A percentile compares a stretch with the other conserved stretches of the same genome.
Evolutionary conservation across 2,888 invertebrate genomes (phyloP).

Genomic region (Mesochorus sp.): DNA sequence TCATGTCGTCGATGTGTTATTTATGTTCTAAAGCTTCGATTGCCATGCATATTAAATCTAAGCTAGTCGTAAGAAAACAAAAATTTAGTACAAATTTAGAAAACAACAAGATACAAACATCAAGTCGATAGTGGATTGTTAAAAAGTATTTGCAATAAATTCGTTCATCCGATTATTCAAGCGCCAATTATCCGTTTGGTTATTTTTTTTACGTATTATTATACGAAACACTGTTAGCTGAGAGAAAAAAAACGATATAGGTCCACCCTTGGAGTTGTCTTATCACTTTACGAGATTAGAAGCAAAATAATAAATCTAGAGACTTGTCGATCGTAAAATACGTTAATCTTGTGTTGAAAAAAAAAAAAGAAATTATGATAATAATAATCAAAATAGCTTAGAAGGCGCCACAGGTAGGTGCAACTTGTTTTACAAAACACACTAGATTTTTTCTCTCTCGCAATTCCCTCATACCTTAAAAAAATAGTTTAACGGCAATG

Average conservation of each 20-base stretch:
- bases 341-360: conserved; percentile 50
- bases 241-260: conserved; percentile 41
- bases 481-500: conserved; percentile 74
- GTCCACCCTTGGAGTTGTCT: conserved; percentile 80
- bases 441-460: conserved; percentile 66
- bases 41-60: conserved; percentile 39
- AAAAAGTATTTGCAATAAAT: conserved; percentile 61
- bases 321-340: conserved; percentile 51
- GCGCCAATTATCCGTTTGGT: conserved; percentile 56
- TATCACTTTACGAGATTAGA: conserved; percentile 46
- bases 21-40: conserved; percentile 41
- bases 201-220: conserved; percentile 78
- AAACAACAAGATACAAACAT: conserved; percentile 12
- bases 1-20: conserved; percentile 40
- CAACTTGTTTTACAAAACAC: conserved; percentile 74
- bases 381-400: conserved; percentile 58
- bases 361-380: conserved; percentile 24
- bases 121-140: conserved; percentile 61
- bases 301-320: conserved; percentile 25
- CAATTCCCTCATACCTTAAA: conserved; percentile 65
- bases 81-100: conserved; percentile 58
- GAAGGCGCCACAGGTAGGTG: conserved; percentile 77
- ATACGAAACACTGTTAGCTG: conserved; percentile 32
- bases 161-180: conserved; percentile 46
- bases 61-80: conserved; percentile 45